Evolutionary conservation across 2,888 invertebrate species (phyloP).

Genomic region (Chelonus formosanus): DNA sequence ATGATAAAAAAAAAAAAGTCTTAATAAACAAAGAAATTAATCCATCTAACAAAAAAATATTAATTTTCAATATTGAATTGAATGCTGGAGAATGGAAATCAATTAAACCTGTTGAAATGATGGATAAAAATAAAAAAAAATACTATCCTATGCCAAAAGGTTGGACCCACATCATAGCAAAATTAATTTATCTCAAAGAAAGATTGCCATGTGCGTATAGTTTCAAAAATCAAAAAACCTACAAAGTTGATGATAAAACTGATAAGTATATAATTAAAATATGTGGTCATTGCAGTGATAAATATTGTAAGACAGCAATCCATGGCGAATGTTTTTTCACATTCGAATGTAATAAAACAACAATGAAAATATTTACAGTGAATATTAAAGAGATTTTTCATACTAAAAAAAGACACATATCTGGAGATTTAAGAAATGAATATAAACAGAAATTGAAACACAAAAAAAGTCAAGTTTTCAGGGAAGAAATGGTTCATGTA

Average conservation of each 20-base stretch:
- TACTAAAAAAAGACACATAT: no score
- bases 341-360: neutral
- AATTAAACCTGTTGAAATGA: no score
- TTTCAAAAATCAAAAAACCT: neutral
- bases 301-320: neutral
- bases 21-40: no score
- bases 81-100: no score
- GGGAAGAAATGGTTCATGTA: neutral
- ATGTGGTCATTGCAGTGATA: slow-evolving; percentile 5
- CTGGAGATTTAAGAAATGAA: no score
- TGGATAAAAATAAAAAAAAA: no score
- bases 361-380: neutral
- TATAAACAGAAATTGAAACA: neutral
- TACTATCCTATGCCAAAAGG: no score
- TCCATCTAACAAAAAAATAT: no score
- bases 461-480: neutral
- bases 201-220: slow-evolving; percentile 4
- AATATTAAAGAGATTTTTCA: slow-evolving; percentile 3
- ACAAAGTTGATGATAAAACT: neutral
- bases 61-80: no score
- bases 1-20: no score
- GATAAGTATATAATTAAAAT: slow-evolving; percentile 10
- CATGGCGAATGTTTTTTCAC: slow-evolving; percentile 7
- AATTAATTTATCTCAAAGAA: neutral
- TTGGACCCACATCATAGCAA: neutral